A percentile compares a stretch with the other conserved stretches of the same genome.
phyloP scores from a whole-genome alignment of 2,797 vertebrate genomes.

The Dromococcyx pavoninus region DNA sequence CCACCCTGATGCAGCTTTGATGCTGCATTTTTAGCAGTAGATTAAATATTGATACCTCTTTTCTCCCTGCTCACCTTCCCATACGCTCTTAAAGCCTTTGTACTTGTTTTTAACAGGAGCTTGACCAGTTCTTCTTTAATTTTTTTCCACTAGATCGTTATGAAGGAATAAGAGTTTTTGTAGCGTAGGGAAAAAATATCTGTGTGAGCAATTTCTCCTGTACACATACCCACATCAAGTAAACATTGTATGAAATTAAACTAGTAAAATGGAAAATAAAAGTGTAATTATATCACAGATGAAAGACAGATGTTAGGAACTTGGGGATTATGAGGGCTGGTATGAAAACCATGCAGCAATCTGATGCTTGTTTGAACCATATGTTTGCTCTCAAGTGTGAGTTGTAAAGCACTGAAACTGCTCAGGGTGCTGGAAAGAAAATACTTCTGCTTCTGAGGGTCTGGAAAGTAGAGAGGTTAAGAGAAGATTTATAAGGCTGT shows the following conservation, averaged over 20 bases:
- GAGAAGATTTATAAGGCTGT: conserved; percentile 18
- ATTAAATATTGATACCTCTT: conserved; percentile 66
- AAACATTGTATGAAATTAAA: conserved; percentile 58
- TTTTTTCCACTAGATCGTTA: neutral
- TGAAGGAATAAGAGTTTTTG: neutral
- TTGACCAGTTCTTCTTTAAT: neutral
- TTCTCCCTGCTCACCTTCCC: conserved; percentile 4
- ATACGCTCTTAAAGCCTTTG: conserved; percentile 8
- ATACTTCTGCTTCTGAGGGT: neutral
- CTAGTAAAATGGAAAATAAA: conserved; percentile 57
- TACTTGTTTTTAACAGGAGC: neutral
- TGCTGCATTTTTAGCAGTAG: conserved; percentile 42
- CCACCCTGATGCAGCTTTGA: conserved; percentile 37
- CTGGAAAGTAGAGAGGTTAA: neutral
- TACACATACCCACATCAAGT: conserved; percentile 49
- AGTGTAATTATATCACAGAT: conserved; percentile 68
- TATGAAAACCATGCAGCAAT: conserved; percentile 59
- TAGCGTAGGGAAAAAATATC: neutral
- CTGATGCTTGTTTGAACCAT: conserved; percentile 38
- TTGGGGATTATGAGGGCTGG: conserved; percentile 39
- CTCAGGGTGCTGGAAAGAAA: neutral
- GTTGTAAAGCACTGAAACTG: neutral
- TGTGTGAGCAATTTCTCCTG: neutral
- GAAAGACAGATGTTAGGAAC: conserved; percentile 71
- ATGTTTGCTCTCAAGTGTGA: conserved; percentile 21